Base-by-base conservation (phyloP, 2,888 invertebrate species). In the Plagiodera versicolora region DNA sequence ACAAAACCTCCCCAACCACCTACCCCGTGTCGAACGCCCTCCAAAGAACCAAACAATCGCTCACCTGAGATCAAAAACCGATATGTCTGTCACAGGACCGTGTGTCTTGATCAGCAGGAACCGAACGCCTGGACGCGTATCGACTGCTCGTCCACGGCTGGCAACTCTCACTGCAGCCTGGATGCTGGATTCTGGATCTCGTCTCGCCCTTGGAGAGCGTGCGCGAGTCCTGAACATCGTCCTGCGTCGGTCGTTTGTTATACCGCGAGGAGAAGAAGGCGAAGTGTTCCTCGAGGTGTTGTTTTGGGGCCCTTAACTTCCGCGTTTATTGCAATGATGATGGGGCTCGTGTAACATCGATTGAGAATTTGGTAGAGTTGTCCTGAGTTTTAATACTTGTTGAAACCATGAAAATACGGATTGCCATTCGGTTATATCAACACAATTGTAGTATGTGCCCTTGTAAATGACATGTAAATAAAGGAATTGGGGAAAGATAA, bases 161-260 rank as follows among this genome's bases (percentile, higher is more conserved):
- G 75, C 75, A 76, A 77, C 76, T 75, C 75, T 75, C 73, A 77
- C 77, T 77, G 78, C 78, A 75, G 72, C 72, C 71, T 63, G 66
- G 65, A 65, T 65, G 62, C 65, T 63, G 65, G 64, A 64, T 66
- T 62, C 64, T 66, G 64, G 64, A 64, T 71, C 69, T 67, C 66
- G 68, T 66, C 59, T 67, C 67, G 64, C 60, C 51, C 57, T 54
- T 51, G 61, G 64, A 66, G 72, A 64, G 70, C 69, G 70, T 69
- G 71, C 71, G 70, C 70, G 32, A 44, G 17, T 49, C 56, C 44
- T 47, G 56, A 32, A 52, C 51, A n/a, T 35, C 46, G 56, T 48
- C 11, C 28, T 24, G 30, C 18, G 11, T 11, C 48, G 11, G 32
- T 14, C 32, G 10, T n/a, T n/a, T 14, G n/a, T n/a, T 35, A 52